A percentile compares a stretch with the other conserved stretches of the same genome.
Evolutionary conservation across 2,797 vertebrate species (phyloP).

Genomic region (Emys orbicularis): DNA sequence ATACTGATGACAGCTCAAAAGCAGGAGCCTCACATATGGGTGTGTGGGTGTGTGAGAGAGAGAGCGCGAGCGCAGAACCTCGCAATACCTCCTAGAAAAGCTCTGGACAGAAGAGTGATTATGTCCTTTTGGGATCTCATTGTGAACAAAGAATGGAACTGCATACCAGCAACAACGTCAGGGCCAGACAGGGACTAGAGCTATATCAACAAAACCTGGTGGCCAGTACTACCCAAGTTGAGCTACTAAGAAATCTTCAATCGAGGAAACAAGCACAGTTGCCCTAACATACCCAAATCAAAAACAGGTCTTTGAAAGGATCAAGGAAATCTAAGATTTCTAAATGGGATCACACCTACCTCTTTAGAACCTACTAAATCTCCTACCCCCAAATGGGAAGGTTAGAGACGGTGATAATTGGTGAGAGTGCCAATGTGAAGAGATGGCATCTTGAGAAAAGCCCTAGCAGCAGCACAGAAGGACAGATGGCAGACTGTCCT

Average conservation of each 20-base stretch:
- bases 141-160: not conserved
- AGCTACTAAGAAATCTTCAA: not conserved
- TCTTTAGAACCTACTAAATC: not conserved
- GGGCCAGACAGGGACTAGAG: not conserved
- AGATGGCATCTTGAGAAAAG: not conserved
- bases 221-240: not conserved
- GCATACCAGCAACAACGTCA: not conserved
- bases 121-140: not conserved
- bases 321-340: not conserved
- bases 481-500: not conserved
- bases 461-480: not conserved
- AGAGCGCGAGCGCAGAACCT: accelerated
- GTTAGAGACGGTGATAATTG: not conserved
- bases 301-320: not conserved
- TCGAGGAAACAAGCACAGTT: not conserved
- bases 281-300: not conserved
- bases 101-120: not conserved
- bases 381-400: not conserved
- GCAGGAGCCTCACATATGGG: not conserved
- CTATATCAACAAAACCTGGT: not conserved
- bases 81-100: not conserved
- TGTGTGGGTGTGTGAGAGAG: accelerated
- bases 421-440: not conserved
- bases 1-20: not conserved
- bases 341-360: not conserved